These are phyloP conservation scores for Daktulosphaira vitifoliae DNA, from an alignment of 1,140 invertebrate species.

Conservation along the genomic window DNA sequence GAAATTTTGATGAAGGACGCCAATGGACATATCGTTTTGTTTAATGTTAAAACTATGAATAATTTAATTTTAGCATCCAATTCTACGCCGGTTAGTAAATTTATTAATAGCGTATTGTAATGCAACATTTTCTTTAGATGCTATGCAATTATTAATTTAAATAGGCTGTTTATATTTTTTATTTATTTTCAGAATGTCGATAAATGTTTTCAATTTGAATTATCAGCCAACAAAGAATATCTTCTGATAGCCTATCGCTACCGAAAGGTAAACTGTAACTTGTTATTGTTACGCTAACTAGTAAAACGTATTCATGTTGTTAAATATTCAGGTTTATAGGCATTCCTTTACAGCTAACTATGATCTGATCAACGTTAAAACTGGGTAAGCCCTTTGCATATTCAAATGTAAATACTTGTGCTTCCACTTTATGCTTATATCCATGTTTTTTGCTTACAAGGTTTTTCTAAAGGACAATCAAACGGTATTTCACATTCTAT, in stretches of 20 bases:
- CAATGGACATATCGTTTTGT: conserved; percentile 33
- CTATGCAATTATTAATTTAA: no score
- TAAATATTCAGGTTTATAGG: conserved; percentile 7
- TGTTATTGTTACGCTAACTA: no score
- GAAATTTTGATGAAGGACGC: conserved; percentile 42
- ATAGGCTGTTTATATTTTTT: not conserved
- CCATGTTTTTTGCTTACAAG: not conserved
- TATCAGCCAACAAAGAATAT: conserved; percentile 48
- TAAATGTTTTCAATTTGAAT: conserved; percentile 45
- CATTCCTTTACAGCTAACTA: conserved; percentile 15
- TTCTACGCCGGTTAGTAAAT: not conserved
- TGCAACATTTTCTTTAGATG: no score
- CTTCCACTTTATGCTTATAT: not conserved
- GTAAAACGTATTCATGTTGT: not conserved
- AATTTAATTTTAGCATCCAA: not conserved
- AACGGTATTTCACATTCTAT: no score
- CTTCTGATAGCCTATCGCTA: conserved; percentile 46
- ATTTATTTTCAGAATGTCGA: conserved; percentile 42
- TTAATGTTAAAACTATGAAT: conserved; percentile 32
- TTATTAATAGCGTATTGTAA: no score
- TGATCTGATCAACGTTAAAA: not conserved
- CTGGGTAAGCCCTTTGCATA: not conserved
- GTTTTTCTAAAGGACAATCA: no score
- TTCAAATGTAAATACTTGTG: not conserved
- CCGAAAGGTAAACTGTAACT: conserved; percentile 46